A percentile compares a stretch with the other conserved stretches of the same genome.
Evolutionary conservation across 1,140 invertebrate species (phyloP).

Genomic region (Ips nitidus): DNA sequence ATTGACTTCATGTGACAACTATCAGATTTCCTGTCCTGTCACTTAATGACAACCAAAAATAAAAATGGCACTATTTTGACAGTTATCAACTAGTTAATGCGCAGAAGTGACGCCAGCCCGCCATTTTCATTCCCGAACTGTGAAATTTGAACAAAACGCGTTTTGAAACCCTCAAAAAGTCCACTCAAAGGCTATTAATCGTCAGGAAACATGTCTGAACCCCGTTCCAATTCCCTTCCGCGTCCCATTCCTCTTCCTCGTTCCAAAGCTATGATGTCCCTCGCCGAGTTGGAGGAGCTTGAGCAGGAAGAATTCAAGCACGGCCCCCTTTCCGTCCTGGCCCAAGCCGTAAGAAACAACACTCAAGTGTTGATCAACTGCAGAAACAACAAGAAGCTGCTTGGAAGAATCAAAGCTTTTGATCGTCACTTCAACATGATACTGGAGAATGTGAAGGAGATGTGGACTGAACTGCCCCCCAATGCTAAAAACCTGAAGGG

Average conservation of each 20-base stretch:
- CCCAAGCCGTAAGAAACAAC: constrained; percentile 98
- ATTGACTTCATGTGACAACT: too few species aligned
- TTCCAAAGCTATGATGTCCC: constrained; percentile 92
- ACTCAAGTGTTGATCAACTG: constrained; percentile 86
- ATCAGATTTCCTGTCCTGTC: too few species aligned
- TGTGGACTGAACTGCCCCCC: constrained; percentile 97
- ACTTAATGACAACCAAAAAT: too few species aligned
- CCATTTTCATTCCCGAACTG: too few species aligned
- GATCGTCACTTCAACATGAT: constrained; percentile 99
- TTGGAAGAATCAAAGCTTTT: constrained; percentile 98
- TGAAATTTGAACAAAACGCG: too few species aligned
- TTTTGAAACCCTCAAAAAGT: too few species aligned
- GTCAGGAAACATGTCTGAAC: constrained; percentile 35
- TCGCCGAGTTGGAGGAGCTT: constrained; percentile 90
- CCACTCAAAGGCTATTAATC: not conserved
- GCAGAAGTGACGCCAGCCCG: too few species aligned
- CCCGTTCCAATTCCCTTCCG: too few species aligned
- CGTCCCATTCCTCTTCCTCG: constrained; percentile 58
- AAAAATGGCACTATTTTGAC: too few species aligned
- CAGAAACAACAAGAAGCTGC: constrained; percentile 95
- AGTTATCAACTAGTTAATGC: too few species aligned
- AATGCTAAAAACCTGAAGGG: constrained; percentile 84
- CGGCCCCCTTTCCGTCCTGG: constrained; percentile 95
- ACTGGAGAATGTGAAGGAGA: constrained; percentile 99
- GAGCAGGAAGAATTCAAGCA: constrained; percentile 99